Evolutionary conservation across 2,113 vertebrate species (phyloP), one percentile per base, ranked within the genome.

Genomic region (Chloropsis cyanopogon): DNA sequence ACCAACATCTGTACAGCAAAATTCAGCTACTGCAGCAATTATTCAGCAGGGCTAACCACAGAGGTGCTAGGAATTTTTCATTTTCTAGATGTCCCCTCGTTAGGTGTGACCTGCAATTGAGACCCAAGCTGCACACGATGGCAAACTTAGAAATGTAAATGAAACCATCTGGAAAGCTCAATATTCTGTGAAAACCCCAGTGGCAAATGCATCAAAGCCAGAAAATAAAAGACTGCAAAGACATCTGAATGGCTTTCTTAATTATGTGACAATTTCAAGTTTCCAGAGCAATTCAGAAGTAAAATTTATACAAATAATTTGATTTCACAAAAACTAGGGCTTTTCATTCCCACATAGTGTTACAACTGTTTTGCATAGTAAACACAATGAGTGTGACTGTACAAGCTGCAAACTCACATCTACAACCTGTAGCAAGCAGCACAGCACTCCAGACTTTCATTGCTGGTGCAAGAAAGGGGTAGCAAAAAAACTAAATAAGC

Each of bases 1-100:
- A 93, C 93, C 91, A 94, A 94, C 91, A 97, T 94, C 90, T 90
- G 90, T 66, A 93, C 59, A 61, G 78, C 44, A 92, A 91, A 93
- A 82, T 31, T 26, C 64, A 61, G 83, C 84, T 96, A 92, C 88
- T 94, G 90, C 68, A 88, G 72, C 73, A 90, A 35, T 91, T 96
- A 92, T 41, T 92, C 42, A 79, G 71, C 80, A 64, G 60, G 66
- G 75, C 53, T 85, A 42, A 82, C 69, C 61, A 59, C 65, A 84
- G 50, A 92, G 84, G 80, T 92, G 92, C 91, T 82, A 60, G 60
- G 68, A 64, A 63, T 76, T 78, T 73, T 66, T 79, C 37, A 64
- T 93, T 91, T 95, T 88, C 75, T 94, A 13, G 33, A 10, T 75
- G 72, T 81, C 59, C 88, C 72, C 68, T 73, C 25, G 37, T 91